Evolutionary conservation across 2,113 vertebrate species (phyloP).

Genomic region (Mastomys coucha): DNA sequence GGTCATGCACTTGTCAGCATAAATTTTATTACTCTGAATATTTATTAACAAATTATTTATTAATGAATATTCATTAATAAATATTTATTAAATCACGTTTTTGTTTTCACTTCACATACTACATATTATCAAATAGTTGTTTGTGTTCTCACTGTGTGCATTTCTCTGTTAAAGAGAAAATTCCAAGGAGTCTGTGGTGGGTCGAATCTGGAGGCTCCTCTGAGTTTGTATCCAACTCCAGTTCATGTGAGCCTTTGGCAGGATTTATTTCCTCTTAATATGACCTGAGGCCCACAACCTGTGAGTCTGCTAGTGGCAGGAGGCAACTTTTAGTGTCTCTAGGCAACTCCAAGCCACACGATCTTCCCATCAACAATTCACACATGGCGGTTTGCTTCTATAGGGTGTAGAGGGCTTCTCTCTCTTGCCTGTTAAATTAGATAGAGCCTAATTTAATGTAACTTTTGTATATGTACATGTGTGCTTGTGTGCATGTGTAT

Average conservation of each 20-base stretch:
- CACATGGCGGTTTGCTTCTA: neutral
- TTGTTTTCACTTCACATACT: constrained; percentile 14
- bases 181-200: neutral
- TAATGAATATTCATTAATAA: neutral
- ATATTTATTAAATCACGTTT: neutral
- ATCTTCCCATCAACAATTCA: neutral
- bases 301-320: neutral
- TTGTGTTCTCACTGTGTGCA: neutral
- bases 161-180: neutral
- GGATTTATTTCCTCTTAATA: neutral
- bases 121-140: neutral
- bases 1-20: neutral
- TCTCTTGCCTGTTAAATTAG: neutral
- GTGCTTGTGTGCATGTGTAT: neutral
- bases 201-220: neutral
- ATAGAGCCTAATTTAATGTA: neutral
- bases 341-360: neutral
- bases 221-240: neutral
- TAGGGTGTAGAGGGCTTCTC: neutral
- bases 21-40: constrained; percentile 9
- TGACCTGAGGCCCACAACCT: neutral
- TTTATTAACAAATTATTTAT: neutral
- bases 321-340: neutral
- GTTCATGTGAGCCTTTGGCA: neutral
- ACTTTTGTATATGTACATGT: neutral